Evolutionary conservation across 2,888 invertebrate genomes (phyloP), one percentile per base, ranked within the genome.

Genomic region (Mellilla xanthometata): DNA sequence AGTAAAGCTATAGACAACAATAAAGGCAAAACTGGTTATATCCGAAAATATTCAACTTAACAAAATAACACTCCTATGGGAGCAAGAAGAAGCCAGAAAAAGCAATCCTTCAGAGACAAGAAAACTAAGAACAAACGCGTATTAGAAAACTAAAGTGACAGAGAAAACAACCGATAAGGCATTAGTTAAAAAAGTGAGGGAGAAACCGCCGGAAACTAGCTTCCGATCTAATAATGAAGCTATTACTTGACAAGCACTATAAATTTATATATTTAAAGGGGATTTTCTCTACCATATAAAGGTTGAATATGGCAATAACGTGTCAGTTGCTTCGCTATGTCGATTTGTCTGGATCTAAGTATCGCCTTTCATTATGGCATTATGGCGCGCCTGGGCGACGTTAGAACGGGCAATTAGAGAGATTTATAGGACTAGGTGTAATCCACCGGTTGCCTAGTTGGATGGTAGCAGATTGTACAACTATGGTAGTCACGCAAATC

Each of bases 271-370:
- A 9, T 22, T 32, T 26, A 35, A 31, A 33, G 27, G 33, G 11
- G 19, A 15, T 48, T 41, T 44, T 33, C 34, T 36, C 38, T n/a
- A n/a, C n/a, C n/a, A n/a, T 19, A 19, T 19, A 19, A 19, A 19
- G 15, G 15, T 6, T 19, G 15, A 5, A 19, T 19, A 19, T 6
- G 15, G 27, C 38, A 15, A 27, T 29, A 39, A 41, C 19, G 44
- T 32, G 35, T 42, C 41, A 28, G 24, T 38, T 22, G 26, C 35
- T 15, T 10, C 6, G 39, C 6, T 27, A 40, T 22, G 39, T 32
- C 33, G 40, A 45, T 52, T 46, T 49, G 39, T 46, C 35, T 29
- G 27, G 31, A n/a, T n/a, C n/a, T n/a, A 12, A 13, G 10, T 35
- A 35, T 15, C 27, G 28, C 10, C 28, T 36, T 28, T 28, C 48